phyloP scores from a whole-genome alignment of 2,797 vertebrate genomes.

The Takifugu ocellatus region DNA sequence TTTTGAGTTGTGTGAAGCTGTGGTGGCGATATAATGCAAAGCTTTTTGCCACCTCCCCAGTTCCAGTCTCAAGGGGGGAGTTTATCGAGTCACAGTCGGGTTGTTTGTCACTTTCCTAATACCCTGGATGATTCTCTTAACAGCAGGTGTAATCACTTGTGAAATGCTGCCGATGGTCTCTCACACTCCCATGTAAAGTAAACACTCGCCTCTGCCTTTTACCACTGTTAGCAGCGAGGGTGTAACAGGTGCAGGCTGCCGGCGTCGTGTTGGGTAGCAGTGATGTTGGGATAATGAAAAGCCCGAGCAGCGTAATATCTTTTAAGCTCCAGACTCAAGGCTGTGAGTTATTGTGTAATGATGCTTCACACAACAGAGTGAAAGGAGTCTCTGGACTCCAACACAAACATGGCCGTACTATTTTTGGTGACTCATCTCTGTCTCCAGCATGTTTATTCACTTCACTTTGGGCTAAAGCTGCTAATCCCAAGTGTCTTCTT shows the following conservation, averaged over 20 bases:
- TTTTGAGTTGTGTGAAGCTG: background rate
- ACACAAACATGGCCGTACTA: conserved; percentile 8
- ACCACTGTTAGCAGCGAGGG: conserved; percentile 22
- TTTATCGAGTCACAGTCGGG: conserved; percentile 5
- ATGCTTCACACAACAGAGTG: conserved; percentile 34
- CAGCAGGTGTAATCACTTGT: conserved; percentile 47
- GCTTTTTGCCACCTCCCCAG: background rate
- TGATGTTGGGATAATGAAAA: conserved; percentile 36
- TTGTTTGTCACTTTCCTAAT: conserved; percentile 9
- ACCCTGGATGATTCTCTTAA: conserved; percentile 23
- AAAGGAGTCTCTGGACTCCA: conserved; percentile 33
- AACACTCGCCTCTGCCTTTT: conserved; percentile 27
- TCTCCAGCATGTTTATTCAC: conserved; percentile 23
- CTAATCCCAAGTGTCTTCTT: conserved; percentile 21
- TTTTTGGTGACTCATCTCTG: conserved; percentile 32
- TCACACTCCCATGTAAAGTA: conserved; percentile 25
- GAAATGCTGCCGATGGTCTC: conserved; percentile 21
- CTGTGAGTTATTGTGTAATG: conserved; percentile 22
- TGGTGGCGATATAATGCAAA: background rate
- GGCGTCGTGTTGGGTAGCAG: conserved; percentile 35
- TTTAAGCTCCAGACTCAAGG: conserved; percentile 22
- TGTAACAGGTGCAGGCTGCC: conserved; percentile 40
- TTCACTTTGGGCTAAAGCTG: conserved; percentile 10
- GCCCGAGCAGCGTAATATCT: conserved; percentile 15
- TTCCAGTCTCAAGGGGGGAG: conserved; percentile 20